These are phyloP conservation scores for Choreutis nemorana DNA, from an alignment of 2,888 invertebrate species.

Conservation along the genomic window DNA sequence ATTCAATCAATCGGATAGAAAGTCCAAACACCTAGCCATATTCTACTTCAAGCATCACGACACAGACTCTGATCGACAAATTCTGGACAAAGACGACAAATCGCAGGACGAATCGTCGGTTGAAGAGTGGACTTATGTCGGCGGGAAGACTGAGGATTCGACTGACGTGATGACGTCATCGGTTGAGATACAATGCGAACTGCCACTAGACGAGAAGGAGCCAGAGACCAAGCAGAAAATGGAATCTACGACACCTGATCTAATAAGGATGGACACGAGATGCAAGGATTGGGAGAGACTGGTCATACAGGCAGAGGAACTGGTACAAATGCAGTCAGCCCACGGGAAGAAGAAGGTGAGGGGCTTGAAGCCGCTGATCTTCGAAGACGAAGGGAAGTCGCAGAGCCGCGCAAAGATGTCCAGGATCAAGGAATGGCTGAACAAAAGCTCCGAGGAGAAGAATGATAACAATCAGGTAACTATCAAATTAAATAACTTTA, in stretches of 20 bases:
- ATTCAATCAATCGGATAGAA: conserved; percentile 76
- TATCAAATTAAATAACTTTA: conserved; percentile 5
- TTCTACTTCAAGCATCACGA: conserved; percentile 89
- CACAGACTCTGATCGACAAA: conserved; percentile 82
- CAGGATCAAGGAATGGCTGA: conserved; percentile 75
- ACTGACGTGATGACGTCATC: conserved; percentile 62
- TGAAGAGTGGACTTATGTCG: conserved; percentile 74
- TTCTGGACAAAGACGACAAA: conserved; percentile 55
- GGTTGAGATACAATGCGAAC: conserved; percentile 53
- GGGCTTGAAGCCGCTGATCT: conserved; percentile 58
- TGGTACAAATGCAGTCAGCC: conserved; percentile 70
- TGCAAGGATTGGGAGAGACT: conserved; percentile 76
- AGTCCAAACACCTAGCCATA: conserved; percentile 82
- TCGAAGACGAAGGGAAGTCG: conserved; percentile 56
- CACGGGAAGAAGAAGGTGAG: conserved; percentile 49
- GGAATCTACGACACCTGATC: conserved; percentile 50
- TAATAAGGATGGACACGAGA: conserved; percentile 52
- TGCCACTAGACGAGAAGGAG: conserved; percentile 39
- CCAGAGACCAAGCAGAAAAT: conserved; percentile 38
- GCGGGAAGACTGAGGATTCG: conserved; percentile 49
- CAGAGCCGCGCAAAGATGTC: conserved; percentile 68
- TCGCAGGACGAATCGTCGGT: conserved; percentile 57
- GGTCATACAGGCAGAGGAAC: conserved; percentile 81
- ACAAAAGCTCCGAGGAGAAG: conserved; percentile 51
- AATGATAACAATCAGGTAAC: conserved; percentile 48